Percentiles rank a stretch among this genome's conserved stretches.
Evolutionary conservation across 1,140 invertebrate species (phyloP).

Genomic region (Alviniconcha marisindica): DNA sequence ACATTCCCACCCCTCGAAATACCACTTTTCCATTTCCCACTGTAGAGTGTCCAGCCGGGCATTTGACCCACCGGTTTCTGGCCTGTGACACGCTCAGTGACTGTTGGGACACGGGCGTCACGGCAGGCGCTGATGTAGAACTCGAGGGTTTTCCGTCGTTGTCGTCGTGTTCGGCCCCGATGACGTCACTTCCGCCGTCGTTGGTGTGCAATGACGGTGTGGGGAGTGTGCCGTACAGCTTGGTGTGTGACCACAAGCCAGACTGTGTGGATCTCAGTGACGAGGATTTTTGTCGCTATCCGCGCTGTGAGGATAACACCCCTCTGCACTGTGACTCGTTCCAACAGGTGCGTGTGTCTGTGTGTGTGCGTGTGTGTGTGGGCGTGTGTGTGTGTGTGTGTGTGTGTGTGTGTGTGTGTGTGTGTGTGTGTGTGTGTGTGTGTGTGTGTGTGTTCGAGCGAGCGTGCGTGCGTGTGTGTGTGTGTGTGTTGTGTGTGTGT

Average conservation of each 20-base stretch:
- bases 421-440: no score
- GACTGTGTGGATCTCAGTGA: constrained; percentile 1
- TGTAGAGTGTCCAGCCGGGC: not conserved
- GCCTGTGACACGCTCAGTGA: constrained; percentile 7
- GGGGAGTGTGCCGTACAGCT: not conserved
- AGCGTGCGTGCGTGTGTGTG: no score
- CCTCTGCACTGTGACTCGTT: no score
- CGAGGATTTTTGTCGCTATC: not conserved
- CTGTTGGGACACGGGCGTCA: not conserved
- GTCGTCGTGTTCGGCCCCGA: not conserved
- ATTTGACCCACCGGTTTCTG: not conserved
- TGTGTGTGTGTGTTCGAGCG: no score
- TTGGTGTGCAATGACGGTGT: not conserved
- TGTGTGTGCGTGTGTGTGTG: no score
- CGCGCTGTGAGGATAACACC: no score
- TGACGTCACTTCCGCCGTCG: constrained; percentile 6
- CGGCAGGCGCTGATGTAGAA: not conserved
- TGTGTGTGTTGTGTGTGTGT: no score
- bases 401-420: no score
- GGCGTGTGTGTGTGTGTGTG: no score
- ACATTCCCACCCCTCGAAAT: no score
- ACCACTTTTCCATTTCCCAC: no score
- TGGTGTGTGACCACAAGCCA: constrained; percentile 8
- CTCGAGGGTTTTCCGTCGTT: not conserved
- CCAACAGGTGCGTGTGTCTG: no score